phyloP scores from a whole-genome alignment of 1,140 invertebrate species.

The Caerostris darwini region DNA sequence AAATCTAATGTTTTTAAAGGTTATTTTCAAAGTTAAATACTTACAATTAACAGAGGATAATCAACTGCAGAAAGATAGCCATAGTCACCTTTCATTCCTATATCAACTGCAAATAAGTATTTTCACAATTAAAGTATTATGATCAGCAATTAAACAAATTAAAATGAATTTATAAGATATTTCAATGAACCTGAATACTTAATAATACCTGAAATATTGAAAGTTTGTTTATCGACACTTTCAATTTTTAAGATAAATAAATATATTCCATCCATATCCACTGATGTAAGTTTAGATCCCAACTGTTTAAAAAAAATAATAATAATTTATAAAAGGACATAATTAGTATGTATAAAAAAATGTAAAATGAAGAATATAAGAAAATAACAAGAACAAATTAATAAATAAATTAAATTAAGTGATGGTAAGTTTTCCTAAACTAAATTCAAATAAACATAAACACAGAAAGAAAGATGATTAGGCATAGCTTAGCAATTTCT shows the following conservation, averaged over 20 bases:
- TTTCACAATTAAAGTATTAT: too few relatives aligned
- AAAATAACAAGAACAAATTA: not conserved
- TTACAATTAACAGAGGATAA: constrained; percentile 87
- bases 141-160: too few relatives aligned
- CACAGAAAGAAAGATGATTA: too few relatives aligned
- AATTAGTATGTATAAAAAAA: not conserved
- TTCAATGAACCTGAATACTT: not conserved
- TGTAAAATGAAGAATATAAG: not conserved
- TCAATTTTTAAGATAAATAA: constrained; percentile 82
- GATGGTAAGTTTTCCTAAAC: not conserved
- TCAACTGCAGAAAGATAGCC: constrained; percentile 89
- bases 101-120: constrained; percentile 83
- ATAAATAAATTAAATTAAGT: not conserved
- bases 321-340: not conserved
- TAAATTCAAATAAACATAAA: not conserved
- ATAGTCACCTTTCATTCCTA: constrained; percentile 86
- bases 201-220: constrained; percentile 74
- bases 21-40: constrained; percentile 68
- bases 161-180: too few relatives aligned
- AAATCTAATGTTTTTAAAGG: not conserved
- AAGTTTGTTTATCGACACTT: constrained; percentile 69
- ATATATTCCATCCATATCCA: constrained; percentile 83
- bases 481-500: too few relatives aligned
- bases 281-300: constrained; percentile 77
- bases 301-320: constrained; percentile 70